phyloP scores from a whole-genome alignment of 2,888 invertebrate species.

The Sinohyriopsis cumingii region DNA sequence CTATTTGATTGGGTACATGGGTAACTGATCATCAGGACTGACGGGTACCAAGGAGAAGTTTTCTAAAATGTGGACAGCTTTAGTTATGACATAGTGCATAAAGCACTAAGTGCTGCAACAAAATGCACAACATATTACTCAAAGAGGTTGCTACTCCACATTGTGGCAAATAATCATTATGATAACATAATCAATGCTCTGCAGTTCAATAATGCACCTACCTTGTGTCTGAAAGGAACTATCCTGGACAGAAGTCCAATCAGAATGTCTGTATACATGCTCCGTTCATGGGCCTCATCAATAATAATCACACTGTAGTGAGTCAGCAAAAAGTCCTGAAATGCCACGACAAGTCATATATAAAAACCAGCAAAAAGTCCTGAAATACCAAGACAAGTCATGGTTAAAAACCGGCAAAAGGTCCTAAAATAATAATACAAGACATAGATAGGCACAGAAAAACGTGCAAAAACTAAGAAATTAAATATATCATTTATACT shows the following conservation, averaged over 20 bases:
- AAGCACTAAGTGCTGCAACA: too few species aligned
- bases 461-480: neutral
- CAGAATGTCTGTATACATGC: conserved; percentile 95
- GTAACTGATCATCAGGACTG: too few species aligned
- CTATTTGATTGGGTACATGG: too few species aligned
- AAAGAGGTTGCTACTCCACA: too few species aligned
- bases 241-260: conserved; percentile 92
- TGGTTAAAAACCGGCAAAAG: conserved; percentile 75
- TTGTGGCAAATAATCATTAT: too few species aligned
- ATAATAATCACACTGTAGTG: conserved; percentile 95
- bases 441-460: neutral
- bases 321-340: conserved; percentile 77
- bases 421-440: conserved; percentile 65
- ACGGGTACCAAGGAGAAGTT: too few species aligned
- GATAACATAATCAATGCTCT: too few species aligned
- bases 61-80: too few species aligned
- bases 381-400: conserved; percentile 39
- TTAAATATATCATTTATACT: neutral
- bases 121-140: too few species aligned
- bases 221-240: conserved; percentile 84
- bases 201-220: conserved; percentile 19
- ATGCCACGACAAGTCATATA: conserved; percentile 4
- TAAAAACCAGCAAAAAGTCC: conserved; percentile 77
- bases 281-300: conserved; percentile 98
- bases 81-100: too few species aligned